These are phyloP conservation scores for Thalassoma bifasciatum DNA, from an alignment of 2,113 vertebrate genomes.

Conservation along the genomic window DNA sequence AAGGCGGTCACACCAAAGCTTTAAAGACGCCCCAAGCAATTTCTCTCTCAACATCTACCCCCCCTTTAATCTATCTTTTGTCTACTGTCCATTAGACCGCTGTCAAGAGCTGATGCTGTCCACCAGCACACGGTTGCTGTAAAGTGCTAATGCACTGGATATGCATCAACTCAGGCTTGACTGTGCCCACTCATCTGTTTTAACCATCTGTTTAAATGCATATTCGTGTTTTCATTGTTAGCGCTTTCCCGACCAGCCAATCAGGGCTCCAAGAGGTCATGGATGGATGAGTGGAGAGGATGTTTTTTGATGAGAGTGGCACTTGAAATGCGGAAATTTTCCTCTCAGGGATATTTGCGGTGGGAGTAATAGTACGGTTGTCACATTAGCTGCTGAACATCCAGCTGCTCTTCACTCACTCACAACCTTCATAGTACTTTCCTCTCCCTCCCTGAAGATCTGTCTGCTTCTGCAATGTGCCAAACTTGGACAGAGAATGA, in stretches of 20 bases:
- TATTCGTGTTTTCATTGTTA: slow-evolving; percentile 9
- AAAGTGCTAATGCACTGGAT: slow-evolving; percentile 46
- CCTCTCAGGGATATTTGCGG: not conserved
- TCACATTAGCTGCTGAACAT: slow-evolving; percentile 29
- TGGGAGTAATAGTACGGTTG: not conserved
- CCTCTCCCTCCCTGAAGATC: slow-evolving; percentile 40
- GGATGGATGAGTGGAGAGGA: slow-evolving; percentile 15
- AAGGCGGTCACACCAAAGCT: slow-evolving; percentile 39
- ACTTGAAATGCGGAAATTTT: slow-evolving; percentile 16
- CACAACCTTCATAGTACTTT: not conserved
- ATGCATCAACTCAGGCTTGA: slow-evolving; percentile 1
- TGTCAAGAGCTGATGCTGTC: slow-evolving; percentile 16
- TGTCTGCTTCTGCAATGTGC: slow-evolving; percentile 4
- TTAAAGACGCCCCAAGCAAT: slow-evolving; percentile 18
- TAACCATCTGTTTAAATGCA: slow-evolving; percentile 24
- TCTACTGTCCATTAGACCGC: slow-evolving; percentile 54
- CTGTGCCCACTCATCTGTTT: slow-evolving; percentile 22
- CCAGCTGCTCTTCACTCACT: slow-evolving; percentile 28
- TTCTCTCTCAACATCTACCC: slow-evolving; percentile 12
- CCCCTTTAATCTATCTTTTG: slow-evolving; percentile 53
- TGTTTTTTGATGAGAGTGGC: slow-evolving; percentile 36
- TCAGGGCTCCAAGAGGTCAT: slow-evolving; percentile 17
- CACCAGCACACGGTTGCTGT: slow-evolving; percentile 30
- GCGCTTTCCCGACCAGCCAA: slow-evolving; percentile 1
- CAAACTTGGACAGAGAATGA: slow-evolving; percentile 26